Percentiles rank a stretch among this genome's conserved stretches.
phyloP scores from a whole-genome alignment of 2,888 invertebrate genomes.

The Hyles lineata region DNA sequence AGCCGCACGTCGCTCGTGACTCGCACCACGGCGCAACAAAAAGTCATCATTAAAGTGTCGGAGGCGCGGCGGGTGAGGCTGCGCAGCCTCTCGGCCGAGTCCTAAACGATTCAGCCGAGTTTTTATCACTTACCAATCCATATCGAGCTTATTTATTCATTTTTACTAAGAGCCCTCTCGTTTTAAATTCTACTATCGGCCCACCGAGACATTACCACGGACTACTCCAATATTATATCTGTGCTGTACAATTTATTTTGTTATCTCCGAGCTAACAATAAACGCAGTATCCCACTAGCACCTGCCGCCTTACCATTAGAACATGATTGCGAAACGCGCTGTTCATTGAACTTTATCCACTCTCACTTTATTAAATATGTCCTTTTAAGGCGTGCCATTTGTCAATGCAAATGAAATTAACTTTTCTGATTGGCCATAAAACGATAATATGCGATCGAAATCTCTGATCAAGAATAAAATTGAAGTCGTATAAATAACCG shows the following conservation, averaged over 20 bases:
- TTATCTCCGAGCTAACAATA: background rate
- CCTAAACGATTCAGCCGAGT: slow-evolving; percentile 77
- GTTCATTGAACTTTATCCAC: background rate
- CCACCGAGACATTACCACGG: slow-evolving; percentile 37
- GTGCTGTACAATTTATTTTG: slow-evolving; percentile 28
- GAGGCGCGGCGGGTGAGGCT: slow-evolving; percentile 74
- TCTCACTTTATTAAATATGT: background rate
- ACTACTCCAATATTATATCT: slow-evolving; percentile 41
- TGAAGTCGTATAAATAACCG: background rate
- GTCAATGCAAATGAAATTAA: slow-evolving; percentile 28
- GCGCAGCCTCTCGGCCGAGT: slow-evolving; percentile 69
- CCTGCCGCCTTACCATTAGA: slow-evolving; percentile 3
- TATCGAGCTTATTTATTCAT: slow-evolving; percentile 75
- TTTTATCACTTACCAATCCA: slow-evolving; percentile 80
- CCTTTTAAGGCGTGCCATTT: slow-evolving; percentile 28
- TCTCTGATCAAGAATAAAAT: background rate
- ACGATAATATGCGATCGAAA: background rate
- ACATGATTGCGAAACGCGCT: background rate
- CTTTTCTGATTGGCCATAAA: slow-evolving; percentile 3
- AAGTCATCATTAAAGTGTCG: slow-evolving; percentile 82
- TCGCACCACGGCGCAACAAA: slow-evolving; percentile 67
- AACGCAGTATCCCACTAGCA: background rate
- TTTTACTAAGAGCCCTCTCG: slow-evolving; percentile 65
- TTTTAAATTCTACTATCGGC: slow-evolving; percentile 53
- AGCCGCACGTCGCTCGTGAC: slow-evolving; percentile 37